Conservation (phyloP, 2,888 invertebrate genomes). For the Drosophila ezoana region DNA sequence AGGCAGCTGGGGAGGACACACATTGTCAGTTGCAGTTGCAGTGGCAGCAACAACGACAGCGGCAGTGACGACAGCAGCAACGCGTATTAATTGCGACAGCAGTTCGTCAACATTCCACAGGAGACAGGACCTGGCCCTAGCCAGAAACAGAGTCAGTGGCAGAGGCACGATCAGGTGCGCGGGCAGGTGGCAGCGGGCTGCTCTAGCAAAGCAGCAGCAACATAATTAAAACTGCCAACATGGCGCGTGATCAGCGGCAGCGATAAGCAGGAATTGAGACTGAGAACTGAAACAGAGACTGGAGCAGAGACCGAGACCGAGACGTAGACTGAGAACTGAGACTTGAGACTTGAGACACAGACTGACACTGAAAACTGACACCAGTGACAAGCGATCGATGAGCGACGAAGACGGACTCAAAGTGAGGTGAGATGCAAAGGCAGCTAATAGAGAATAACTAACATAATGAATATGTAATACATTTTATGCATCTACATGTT, state of each 20-base stretch:
- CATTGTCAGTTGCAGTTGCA: constrained; percentile 67
- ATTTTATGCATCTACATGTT: constrained; percentile 37
- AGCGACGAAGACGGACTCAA: background rate
- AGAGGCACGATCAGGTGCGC: background rate
- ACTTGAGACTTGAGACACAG: constrained; percentile 3
- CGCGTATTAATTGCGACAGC: constrained; percentile 78
- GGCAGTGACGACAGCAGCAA: constrained; percentile 56
- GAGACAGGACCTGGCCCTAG: constrained; percentile 24
- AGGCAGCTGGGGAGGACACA: constrained; percentile 10
- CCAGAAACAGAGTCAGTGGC: background rate
- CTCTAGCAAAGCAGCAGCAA: constrained; percentile 46
- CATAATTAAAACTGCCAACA: constrained; percentile 77
- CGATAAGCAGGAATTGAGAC: constrained; percentile 60
- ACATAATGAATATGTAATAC: constrained; percentile 60
- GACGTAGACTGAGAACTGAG: background rate
- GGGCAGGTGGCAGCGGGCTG: background rate
- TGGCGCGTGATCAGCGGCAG: constrained; percentile 77
- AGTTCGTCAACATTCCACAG: constrained; percentile 74
- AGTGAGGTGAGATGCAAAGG: background rate
- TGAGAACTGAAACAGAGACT: constrained; percentile 3
- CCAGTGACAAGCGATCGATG: constrained; percentile 48
- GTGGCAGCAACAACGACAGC: constrained; percentile 9
- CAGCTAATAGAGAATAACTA: constrained; percentile 45
- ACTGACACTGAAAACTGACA: constrained; percentile 30
- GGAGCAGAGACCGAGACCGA: background rate